Base-by-base conservation (phyloP, 2,797 vertebrate species). In the Vespertilio murinus region DNA sequence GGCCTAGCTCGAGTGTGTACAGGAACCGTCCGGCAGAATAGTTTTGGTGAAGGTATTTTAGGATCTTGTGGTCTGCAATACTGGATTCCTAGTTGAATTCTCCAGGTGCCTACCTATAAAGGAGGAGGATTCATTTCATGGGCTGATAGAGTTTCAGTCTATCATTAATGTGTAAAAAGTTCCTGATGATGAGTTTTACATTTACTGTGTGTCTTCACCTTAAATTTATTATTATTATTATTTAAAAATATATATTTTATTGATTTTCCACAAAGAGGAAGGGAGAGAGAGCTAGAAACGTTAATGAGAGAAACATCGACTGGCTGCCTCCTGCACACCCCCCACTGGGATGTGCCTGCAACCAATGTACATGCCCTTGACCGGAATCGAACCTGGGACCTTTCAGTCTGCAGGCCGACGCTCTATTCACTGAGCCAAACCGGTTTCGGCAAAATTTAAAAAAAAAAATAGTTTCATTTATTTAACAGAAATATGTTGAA, bases 401-500 rank as follows among this genome's bases (percentile, higher is more conserved):
- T n/a, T n/a, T n/a, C n/a, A n/a, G n/a, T n/a, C n/a, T n/a, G n/a
- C n/a, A n/a, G n/a, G n/a, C n/a, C n/a, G n/a, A n/a, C n/a, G n/a
- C n/a, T n/a, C n/a, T n/a, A n/a, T n/a, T n/a, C n/a, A n/a, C n/a
- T n/a, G n/a, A n/a, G n/a, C n/a, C n/a, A n/a, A n/a, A n/a, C n/a
- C n/a, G n/a, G n/a, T n/a, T n/a, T n/a, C n/a, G n/a, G n/a, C n/a
- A n/a, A n/a, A n/a, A n/a, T n/a, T n/a, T n/a, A n/a, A n/a, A n/a
- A n/a, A n/a, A n/a, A n/a, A n/a, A 87, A 92, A 74, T 35, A 22
- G 9, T 28, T 73, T 35, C 3, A 52, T 69, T 95, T 82, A 49
- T 64, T 86, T 96, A 74, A 75, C 38, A 86, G 65, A 92, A 78
- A 49, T 92, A 40, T 17, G 23, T 10, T 25, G 56, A 94, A 64